Base-by-base conservation (phyloP, 2,113 vertebrate genomes). In the Chionomys nivalis region DNA sequence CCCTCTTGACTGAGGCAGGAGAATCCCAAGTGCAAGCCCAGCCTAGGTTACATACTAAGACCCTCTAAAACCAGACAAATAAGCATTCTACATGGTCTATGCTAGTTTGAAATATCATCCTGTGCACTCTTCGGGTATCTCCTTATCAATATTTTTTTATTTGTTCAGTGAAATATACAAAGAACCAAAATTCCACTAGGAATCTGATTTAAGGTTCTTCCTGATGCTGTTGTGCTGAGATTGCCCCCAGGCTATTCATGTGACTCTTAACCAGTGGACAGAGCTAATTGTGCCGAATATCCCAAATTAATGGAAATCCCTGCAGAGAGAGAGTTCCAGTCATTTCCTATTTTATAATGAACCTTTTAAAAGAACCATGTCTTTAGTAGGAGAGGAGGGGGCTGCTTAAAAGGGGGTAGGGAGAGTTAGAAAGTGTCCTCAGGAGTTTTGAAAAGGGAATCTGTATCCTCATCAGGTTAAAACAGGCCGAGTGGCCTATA, bases 291-390 rank as follows among this genome's bases (percentile, higher is more conserved):
- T 76, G 63, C 70, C 6, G 89, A 82, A 28, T 90, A 73, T 72
- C 73, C 44, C 81, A 91, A 90, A 95, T 65, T 93, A 83, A 95
- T 91, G 91, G 63, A 96, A 94, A 89, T 94, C 47, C 88, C 96
- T 86, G 72, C 88, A 91, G 91, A 97, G 83, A 91, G 90, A 96
- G 90, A 96, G 94, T 75, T 95, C 92, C 93, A 92, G 93, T 85
- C 95, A 92, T 96, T 96, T 75, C 88, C 47, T 58, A 58, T 21
- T 90, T 90, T 81, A 77, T 90, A 88, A 97, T 79, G 75, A 93
- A 93, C 87, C 77, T 24, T 72, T 44, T 81, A 31, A 7, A 7
- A n/a, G 42, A 81, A 85, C 58, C 75, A 68, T 44, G 76, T 88
- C 89, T 95, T 95, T 75, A 83, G 52, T 96, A 75, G 1, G 23